A percentile compares a stretch with the other conserved stretches of the same genome.
Conservation (phyloP, 2,113 vertebrate species). For the Chloroceryle aenea region DNA sequence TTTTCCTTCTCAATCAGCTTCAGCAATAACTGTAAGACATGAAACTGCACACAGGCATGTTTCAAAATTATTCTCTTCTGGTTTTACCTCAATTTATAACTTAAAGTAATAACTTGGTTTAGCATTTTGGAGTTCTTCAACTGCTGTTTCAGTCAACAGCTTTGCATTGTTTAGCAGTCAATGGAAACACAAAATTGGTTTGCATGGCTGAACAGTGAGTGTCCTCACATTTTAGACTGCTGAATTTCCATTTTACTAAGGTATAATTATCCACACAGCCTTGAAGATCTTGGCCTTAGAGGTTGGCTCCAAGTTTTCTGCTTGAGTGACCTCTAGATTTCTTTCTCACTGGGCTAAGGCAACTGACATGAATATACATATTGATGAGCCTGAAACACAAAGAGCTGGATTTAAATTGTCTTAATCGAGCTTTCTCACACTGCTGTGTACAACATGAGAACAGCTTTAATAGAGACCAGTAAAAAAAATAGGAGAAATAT, state of each 20-base stretch:
- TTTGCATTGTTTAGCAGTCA: neutral
- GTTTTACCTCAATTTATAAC: neutral
- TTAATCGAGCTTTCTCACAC: neutral
- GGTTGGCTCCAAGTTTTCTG: neutral
- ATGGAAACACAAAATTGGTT: neutral
- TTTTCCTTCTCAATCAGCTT: neutral
- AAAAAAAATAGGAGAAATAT: neutral
- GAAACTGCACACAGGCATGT: neutral
- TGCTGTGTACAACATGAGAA: constrained; percentile 8
- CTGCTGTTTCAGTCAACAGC: neutral
- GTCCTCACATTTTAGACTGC: neutral
- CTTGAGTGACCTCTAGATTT: neutral
- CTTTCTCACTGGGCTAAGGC: neutral
- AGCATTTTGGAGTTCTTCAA: neutral
- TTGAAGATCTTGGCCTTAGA: neutral
- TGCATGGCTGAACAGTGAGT: neutral
- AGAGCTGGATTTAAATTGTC: neutral
- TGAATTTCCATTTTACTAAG: neutral
- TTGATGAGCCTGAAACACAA: neutral
- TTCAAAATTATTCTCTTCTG: neutral
- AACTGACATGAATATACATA: neutral
- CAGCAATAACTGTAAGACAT: neutral
- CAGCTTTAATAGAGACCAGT: neutral
- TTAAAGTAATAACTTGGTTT: neutral
- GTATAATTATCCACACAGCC: neutral